These are phyloP conservation scores for Raja brachyura DNA, from an alignment of 2,113 vertebrate species.

Conservation along the genomic window DNA sequence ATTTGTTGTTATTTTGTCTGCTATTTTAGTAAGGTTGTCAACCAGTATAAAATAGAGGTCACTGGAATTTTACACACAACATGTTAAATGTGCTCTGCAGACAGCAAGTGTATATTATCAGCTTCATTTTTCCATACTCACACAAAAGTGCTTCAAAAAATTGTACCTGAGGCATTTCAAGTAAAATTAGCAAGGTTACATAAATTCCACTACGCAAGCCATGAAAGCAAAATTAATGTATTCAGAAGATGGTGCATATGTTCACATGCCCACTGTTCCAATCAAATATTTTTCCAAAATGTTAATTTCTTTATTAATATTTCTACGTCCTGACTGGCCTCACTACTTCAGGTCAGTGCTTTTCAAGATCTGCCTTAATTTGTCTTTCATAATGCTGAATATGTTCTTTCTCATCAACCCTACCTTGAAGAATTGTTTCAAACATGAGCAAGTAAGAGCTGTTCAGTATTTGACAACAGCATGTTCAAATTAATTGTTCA, in stretches of 20 bases:
- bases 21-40: not conserved
- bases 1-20: not conserved
- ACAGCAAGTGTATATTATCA: not conserved
- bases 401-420: no score
- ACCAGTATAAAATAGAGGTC: not conserved
- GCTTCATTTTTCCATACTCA: not conserved
- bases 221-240: slow-evolving; percentile 2
- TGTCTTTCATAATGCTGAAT: not conserved
- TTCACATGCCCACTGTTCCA: not conserved
- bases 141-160: not conserved
- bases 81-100: not conserved
- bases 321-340: not conserved
- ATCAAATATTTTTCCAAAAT: no score
- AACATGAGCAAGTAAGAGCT: not conserved
- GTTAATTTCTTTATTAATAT: not conserved
- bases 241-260: not conserved
- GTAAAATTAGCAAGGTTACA: not conserved
- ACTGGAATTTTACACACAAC: not conserved
- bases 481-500: not conserved
- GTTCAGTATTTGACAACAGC: not conserved
- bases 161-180: not conserved
- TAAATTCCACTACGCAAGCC: not conserved
- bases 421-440: not conserved
- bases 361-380: not conserved
- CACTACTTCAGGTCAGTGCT: not conserved